Evolutionary conservation across 37 sponge, comb jelly and placozoan species (phyloP).

Genomic region (Petrosia ficiformis): DNA sequence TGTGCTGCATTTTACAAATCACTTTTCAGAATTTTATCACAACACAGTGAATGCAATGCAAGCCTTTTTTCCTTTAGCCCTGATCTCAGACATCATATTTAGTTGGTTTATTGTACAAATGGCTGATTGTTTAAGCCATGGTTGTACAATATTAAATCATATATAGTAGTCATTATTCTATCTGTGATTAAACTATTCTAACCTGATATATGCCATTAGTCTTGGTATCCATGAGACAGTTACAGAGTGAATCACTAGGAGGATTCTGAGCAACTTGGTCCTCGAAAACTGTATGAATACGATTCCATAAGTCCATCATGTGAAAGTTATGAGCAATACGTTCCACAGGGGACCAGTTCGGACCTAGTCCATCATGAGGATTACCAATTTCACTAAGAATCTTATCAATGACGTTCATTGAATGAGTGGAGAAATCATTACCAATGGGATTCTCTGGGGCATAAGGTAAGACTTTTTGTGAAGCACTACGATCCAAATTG

Average conservation of each 20-base stretch:
- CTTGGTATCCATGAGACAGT: slow-evolving; percentile 52
- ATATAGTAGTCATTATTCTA: too few species aligned
- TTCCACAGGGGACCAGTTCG: slow-evolving; percentile 75
- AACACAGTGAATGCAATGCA: too few species aligned
- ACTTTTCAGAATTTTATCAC: too few species aligned
- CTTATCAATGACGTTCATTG: slow-evolving; percentile 73
- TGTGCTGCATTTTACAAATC: too few species aligned
- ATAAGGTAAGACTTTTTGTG: slow-evolving; percentile 56
- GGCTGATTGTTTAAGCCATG: too few species aligned
- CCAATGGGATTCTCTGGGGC: slow-evolving; percentile 57
- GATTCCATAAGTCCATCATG: slow-evolving; percentile 71
- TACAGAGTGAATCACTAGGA: slow-evolving; percentile 45
- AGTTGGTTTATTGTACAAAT: too few species aligned
- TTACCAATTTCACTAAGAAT: slow-evolving; percentile 60
- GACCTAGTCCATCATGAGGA: slow-evolving; percentile 68
- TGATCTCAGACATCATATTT: too few species aligned
- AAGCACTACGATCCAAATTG: slow-evolving; percentile 52
- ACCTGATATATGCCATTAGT: slow-evolving; percentile 57
- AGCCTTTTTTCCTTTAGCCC: too few species aligned
- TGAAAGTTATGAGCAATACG: slow-evolving; percentile 73
- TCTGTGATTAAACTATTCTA: too few species aligned
- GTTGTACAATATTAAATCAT: too few species aligned
- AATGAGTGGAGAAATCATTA: slow-evolving; percentile 34
- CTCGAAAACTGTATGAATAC: slow-evolving; percentile 36
- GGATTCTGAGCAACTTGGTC: slow-evolving; percentile 14